Conservation (phyloP, 92 coral and sea anemone genomes). For the Scolanthus callimorphus region DNA sequence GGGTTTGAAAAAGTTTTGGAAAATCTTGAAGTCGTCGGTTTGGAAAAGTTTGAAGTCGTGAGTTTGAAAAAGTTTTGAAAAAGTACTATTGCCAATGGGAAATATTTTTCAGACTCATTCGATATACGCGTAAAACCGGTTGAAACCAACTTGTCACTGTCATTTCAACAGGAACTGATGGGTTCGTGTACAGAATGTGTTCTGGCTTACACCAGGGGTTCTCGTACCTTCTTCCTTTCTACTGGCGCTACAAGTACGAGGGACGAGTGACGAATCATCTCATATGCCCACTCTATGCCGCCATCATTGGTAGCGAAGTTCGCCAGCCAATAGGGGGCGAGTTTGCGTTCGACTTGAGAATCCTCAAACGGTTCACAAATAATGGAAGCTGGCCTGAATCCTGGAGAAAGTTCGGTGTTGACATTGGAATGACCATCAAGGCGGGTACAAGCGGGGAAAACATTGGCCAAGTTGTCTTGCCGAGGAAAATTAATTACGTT, state of each 20-base stretch:
- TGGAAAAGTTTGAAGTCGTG: too few species aligned
- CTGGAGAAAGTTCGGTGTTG: slow-evolving; percentile 47
- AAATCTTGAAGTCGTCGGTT: too few species aligned
- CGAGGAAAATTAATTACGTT: slow-evolving; percentile 24
- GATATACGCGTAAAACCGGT: background rate
- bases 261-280: slow-evolving; percentile 34
- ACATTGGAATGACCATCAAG: slow-evolving; percentile 26
- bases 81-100: too few species aligned
- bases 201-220: slow-evolving; percentile 25
- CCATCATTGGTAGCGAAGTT: slow-evolving; percentile 24
- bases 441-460: slow-evolving; percentile 15
- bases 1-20: too few species aligned
- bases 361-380: slow-evolving; percentile 27
- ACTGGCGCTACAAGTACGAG: slow-evolving; percentile 40
- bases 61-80: too few species aligned
- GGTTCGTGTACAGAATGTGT: slow-evolving; percentile 22
- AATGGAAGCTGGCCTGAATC: slow-evolving; percentile 12
- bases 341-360: slow-evolving; percentile 25
- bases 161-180: slow-evolving; percentile 4
- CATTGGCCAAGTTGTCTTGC: slow-evolving; percentile 16
- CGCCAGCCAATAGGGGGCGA: slow-evolving; percentile 50
- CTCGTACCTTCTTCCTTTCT: slow-evolving; percentile 19
- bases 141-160: background rate
- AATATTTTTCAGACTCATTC: too few species aligned
- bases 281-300: slow-evolving; percentile 27